Evolutionary conservation across 64 coral and sea anemone genomes (phyloP).

Genomic region (Cladopsammia gracilis): DNA sequence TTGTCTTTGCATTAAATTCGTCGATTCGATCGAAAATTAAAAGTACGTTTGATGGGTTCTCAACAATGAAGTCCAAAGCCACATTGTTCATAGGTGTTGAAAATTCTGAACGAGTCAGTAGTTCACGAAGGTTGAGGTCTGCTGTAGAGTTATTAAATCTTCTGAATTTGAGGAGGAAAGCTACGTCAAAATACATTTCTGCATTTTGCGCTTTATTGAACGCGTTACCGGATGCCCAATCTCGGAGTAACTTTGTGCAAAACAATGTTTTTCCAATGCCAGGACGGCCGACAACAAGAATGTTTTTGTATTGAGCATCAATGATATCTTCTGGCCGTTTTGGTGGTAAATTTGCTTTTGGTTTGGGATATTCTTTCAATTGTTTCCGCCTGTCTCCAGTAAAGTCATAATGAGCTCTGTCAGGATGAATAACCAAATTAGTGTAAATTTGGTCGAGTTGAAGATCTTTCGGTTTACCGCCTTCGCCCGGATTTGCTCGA

Average conservation of each 20-base stretch:
- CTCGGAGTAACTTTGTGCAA: constrained; percentile 40
- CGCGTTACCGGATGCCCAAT: constrained; percentile 16
- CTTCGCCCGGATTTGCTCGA: not conserved
- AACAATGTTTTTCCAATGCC: constrained; percentile 67
- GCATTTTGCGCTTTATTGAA: not conserved
- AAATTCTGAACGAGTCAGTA: not conserved
- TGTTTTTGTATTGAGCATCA: constrained; percentile 16
- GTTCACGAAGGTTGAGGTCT: constrained; percentile 26
- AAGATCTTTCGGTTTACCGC: not conserved
- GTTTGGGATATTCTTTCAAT: constrained; percentile 15
- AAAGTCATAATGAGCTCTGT: constrained; percentile 36
- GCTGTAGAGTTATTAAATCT: not conserved
- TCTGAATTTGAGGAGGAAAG: constrained; percentile 54
- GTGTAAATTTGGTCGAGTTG: constrained; percentile 46
- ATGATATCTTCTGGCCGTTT: not conserved
- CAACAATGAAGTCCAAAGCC: constrained; percentile 23
- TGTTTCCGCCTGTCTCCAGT: not conserved
- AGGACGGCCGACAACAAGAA: constrained; percentile 43
- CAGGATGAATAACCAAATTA: constrained; percentile 44
- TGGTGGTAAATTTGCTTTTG: not conserved
- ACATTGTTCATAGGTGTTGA: constrained; percentile 23
- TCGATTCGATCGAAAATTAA: constrained; percentile 73
- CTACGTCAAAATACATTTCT: constrained; percentile 23
- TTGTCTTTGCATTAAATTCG: not conserved
- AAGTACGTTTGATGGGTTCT: constrained; percentile 44